phyloP scores from a whole-genome alignment of 2,888 invertebrate species.

The Ctena decussata region DNA sequence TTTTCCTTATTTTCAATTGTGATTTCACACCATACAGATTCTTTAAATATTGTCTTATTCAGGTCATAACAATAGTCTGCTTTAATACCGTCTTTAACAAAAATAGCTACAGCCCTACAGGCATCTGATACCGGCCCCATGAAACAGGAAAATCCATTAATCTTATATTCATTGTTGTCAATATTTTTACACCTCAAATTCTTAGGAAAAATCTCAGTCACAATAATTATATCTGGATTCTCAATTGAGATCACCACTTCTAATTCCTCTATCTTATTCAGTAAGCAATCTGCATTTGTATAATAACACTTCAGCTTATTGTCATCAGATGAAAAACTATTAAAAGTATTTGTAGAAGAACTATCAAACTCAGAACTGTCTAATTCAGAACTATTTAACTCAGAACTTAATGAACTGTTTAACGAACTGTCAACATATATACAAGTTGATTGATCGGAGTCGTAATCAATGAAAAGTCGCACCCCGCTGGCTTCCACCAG shows the following conservation, averaged over 20 bases:
- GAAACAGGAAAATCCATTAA: not conserved
- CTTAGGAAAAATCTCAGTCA: conserved; percentile 15
- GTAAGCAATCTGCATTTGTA: conserved; percentile 20
- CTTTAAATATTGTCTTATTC: not conserved
- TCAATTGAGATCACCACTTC: not conserved
- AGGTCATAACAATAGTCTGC: conserved; percentile 7
- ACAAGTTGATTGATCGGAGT: not conserved
- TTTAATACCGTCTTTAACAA: conserved; percentile 9
- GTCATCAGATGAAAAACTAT: not conserved
- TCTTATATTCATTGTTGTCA: conserved; percentile 12
- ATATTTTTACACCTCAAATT: not conserved
- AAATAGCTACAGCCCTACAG: conserved; percentile 11
- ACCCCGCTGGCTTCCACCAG: not conserved
- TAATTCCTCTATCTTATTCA: conserved; percentile 12
- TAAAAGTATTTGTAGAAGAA: not conserved
- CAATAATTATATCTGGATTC: conserved; percentile 4
- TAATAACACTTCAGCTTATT: conserved; percentile 14
- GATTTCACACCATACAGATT: conserved; percentile 22
- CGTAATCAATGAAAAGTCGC: not conserved
- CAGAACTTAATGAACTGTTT: not conserved
- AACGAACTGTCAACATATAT: conserved; percentile 18
- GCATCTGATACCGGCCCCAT: not conserved
- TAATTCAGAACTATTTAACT: conserved; percentile 6
- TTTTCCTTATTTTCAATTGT: not conserved
- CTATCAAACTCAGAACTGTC: not conserved